Evolutionary conservation across 1,140 invertebrate genomes (phyloP).

Genomic region (Phenacoccus solenopsis): DNA sequence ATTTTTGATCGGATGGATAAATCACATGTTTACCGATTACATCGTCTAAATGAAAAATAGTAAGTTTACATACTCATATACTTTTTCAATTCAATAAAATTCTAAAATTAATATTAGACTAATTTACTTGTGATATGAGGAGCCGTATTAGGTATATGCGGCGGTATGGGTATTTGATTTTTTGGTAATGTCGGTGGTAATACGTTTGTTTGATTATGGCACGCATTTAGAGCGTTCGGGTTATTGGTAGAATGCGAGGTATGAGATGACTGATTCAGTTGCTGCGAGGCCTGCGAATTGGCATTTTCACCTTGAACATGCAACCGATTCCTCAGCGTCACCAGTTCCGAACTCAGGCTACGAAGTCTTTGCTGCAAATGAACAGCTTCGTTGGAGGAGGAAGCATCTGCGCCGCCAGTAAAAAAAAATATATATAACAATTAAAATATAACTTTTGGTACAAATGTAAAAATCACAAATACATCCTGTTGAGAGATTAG

Average conservation of each 20-base stretch:
- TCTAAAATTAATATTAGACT: no score
- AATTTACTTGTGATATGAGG: neutral
- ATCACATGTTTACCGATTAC: neutral
- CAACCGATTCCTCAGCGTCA: conserved; percentile 72
- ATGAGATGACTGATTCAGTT: conserved; percentile 30
- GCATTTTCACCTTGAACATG: conserved; percentile 46
- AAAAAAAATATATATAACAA: no score
- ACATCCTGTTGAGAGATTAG: no score
- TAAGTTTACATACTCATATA: no score
- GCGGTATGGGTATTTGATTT: conserved; percentile 10
- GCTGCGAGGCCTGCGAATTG: conserved; percentile 27
- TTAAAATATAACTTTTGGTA: no score
- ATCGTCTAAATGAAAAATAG: neutral
- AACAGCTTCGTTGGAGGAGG: conserved; percentile 82
- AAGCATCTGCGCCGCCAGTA: conserved; percentile 55
- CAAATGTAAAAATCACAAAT: no score
- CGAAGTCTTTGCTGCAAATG: conserved; percentile 77
- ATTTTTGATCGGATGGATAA: neutral
- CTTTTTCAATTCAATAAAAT: no score
- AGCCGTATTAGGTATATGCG: neutral
- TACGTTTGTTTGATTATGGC: conserved; percentile 9
- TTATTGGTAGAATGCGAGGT: conserved; percentile 4
- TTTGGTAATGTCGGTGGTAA: conserved; percentile 11
- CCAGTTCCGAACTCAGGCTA: conserved; percentile 76
- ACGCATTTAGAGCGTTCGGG: neutral